Percentiles rank a stretch among this genome's conserved stretches.
phyloP scores from a whole-genome alignment of 2,888 invertebrate species.

The Xestia sexstrigata region DNA sequence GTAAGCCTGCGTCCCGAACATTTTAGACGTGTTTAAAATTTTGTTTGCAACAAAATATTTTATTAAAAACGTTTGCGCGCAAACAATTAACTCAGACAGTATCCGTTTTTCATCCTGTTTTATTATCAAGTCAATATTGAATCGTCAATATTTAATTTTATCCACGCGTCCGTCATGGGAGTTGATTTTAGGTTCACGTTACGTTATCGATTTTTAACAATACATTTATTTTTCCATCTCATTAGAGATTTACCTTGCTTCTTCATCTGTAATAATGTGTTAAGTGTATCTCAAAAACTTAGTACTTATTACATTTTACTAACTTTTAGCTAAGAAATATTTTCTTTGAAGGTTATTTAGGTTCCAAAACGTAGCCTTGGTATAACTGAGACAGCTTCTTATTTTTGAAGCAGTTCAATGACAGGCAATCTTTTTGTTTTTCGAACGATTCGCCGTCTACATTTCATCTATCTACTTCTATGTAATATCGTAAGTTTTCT shows the following conservation, averaged over 20 bases:
- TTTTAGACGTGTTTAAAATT: slow-evolving; percentile 9
- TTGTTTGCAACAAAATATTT: slow-evolving; percentile 55
- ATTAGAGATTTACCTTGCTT: background rate
- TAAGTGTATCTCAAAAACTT: background rate
- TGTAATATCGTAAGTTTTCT: background rate
- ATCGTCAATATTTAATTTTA: slow-evolving; percentile 72
- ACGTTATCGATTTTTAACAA: slow-evolving; percentile 1
- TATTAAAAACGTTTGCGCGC: slow-evolving; percentile 63
- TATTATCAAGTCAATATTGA: slow-evolving; percentile 73
- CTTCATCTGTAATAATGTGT: too few relatives aligned
- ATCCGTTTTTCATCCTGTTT: slow-evolving; percentile 69
- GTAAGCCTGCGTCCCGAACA: slow-evolving; percentile 67
- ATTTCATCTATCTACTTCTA: background rate
- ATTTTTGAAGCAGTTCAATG: background rate
- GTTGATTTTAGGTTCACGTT: slow-evolving; percentile 31
- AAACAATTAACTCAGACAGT: slow-evolving; percentile 69
- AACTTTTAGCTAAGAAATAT: too few relatives aligned
- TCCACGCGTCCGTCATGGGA: slow-evolving; percentile 48
- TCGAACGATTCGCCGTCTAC: background rate
- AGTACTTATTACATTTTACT: background rate
- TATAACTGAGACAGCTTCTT: background rate
- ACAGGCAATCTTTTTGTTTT: background rate
- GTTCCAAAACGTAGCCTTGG: background rate
- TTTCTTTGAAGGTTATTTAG: too few relatives aligned
- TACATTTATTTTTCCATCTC: background rate